Percentiles rank a stretch among this genome's conserved stretches.
Conservation (phyloP, 2,113 vertebrate species). For the Protobothrops flavoviridis region DNA sequence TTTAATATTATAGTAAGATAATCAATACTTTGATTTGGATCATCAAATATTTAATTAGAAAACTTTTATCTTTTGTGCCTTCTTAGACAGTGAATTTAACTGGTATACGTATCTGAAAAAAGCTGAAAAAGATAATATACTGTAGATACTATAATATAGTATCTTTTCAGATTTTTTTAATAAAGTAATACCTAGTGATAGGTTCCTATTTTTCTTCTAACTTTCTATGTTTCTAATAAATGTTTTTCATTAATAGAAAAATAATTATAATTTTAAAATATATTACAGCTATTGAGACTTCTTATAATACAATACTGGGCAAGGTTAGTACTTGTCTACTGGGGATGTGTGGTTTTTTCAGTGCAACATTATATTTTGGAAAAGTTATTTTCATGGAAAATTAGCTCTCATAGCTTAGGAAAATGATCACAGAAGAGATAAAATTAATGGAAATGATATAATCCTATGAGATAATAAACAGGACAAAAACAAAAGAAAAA, state of each 20-base stretch:
- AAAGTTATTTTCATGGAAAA: constrained; percentile 60
- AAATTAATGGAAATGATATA: constrained; percentile 60
- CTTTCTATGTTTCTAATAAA: constrained; percentile 16
- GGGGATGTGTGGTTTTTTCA: constrained; percentile 41
- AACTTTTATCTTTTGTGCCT: constrained; percentile 1
- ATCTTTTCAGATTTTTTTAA: constrained; percentile 26
- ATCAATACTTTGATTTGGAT: neutral
- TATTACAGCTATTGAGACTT: neutral
- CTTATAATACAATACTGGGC: neutral
- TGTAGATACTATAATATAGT: constrained; percentile 5
- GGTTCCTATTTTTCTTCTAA: constrained; percentile 22
- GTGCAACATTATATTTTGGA: constrained; percentile 57
- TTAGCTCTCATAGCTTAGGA: constrained; percentile 51
- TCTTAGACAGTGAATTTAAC: constrained; percentile 27
- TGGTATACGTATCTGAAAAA: constrained; percentile 12
- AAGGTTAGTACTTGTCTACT: constrained; percentile 22
- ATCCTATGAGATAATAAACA: neutral
- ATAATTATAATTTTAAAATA: neutral
- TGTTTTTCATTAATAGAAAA: constrained; percentile 33
- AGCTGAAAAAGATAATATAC: neutral
- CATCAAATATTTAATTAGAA: neutral
- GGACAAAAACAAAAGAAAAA: constrained; percentile 50
- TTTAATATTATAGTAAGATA: constrained; percentile 16
- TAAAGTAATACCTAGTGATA: constrained; percentile 29
- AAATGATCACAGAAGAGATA: constrained; percentile 50